These are phyloP conservation scores for Drosophila pruinosa DNA, from an alignment of 1,140 invertebrate species.

Conservation along the genomic window DNA sequence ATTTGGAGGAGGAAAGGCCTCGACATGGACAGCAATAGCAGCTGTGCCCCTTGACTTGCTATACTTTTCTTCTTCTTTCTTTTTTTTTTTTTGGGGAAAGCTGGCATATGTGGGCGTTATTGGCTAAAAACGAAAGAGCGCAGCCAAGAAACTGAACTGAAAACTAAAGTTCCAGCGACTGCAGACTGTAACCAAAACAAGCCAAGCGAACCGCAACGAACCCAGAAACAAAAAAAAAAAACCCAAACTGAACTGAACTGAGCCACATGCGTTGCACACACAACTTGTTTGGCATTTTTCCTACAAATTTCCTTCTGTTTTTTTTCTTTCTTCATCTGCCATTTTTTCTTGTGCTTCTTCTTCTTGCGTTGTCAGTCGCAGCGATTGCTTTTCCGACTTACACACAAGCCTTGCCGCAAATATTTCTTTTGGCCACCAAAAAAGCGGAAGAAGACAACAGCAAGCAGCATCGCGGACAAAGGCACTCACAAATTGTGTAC, in stretches of 20 bases:
- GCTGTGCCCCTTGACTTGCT: no score
- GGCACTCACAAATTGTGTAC: constrained; percentile 20
- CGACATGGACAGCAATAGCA: not conserved
- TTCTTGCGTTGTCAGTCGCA: not conserved
- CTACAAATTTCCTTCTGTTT: not conserved
- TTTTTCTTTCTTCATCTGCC: not conserved
- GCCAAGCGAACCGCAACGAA: constrained; percentile 13
- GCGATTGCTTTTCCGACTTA: constrained; percentile 12
- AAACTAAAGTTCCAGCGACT: not conserved
- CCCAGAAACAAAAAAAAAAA: not conserved
- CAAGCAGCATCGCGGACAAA: constrained; percentile 29
- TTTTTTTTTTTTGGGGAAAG: not conserved
- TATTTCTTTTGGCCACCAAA: constrained; percentile 28
- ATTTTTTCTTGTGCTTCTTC: not conserved
- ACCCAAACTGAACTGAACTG: not conserved
- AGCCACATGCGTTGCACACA: constrained; percentile 28
- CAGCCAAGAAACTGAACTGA: constrained; percentile 21
- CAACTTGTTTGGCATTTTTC: constrained; percentile 6
- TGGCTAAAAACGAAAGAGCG: constrained; percentile 6
- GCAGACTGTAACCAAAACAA: not conserved
- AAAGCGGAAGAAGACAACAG: constrained; percentile 18
- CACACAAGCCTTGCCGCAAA: constrained; percentile 33
- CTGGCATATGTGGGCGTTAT: not conserved
- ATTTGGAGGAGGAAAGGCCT: no score
- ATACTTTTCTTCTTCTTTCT: no score